Base-by-base conservation (phyloP, 2,888 invertebrate species). In the Drosophila anomelani region DNA sequence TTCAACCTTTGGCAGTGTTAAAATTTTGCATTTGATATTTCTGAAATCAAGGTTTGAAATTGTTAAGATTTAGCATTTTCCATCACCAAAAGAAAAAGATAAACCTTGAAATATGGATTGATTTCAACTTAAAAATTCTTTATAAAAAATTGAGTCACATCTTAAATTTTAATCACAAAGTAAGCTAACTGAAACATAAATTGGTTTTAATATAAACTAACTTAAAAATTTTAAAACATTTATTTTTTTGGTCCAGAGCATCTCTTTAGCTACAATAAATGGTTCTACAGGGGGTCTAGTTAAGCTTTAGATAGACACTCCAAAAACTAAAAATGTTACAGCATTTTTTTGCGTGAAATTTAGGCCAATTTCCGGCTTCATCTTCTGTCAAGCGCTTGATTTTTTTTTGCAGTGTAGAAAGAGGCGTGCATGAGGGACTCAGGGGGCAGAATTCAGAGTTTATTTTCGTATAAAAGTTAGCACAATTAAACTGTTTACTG, bases 401-500 rank as follows among this genome's bases (percentile, higher is more conserved):
- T 38, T 44, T 49, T 15, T 51, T 51, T 51, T 47, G 36, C 67
- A 51, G 89, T 88, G 88, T 72, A 56, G 58, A 62, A 64, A 75
- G 69, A 75, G 73, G 75, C 75, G 74, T 79, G 82, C 73, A 62
- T 68, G 69, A 69, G 63, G 74, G 56, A 34, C 38, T 51, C 15
- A n/a, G 39, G 53, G 53, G 51, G n/a, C 29, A 29, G 39, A 38
- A 41, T 61, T 26, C 53, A 36, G 15, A 53, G 51, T 36, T 60
- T 46, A 17, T 36, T 56, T 46, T 39, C 17, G 46, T 43, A 75
- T 60, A 76, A 69, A 71, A 79, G 71, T 80, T 90, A 90, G 89
- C 90, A 90, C 91, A 90, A 91, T 91, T 90, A 85, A 91, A 91
- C 90, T 91, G 85, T 81, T 85, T 75, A 81, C 83, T 87, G 86